A percentile compares a stretch with the other conserved stretches of the same genome.
These are phyloP conservation scores for Bombus ignitus DNA, from an alignment of 1,140 invertebrate genomes.

Conservation along the genomic window DNA sequence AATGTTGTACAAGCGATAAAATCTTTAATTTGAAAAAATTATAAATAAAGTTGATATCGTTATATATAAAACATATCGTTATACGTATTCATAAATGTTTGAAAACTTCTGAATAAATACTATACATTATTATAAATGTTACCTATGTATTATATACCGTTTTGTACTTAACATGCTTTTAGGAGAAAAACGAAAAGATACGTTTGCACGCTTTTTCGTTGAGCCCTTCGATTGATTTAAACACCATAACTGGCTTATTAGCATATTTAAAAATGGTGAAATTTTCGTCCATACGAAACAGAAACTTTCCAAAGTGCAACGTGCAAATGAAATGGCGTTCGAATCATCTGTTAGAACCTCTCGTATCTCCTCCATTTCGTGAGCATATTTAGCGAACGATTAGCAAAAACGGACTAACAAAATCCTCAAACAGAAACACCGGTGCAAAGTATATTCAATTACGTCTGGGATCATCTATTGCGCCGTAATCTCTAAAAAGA, in stretches of 20 bases:
- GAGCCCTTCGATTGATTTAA: not conserved
- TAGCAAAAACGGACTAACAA: not conserved
- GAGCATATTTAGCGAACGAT: not conserved
- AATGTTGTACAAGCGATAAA: too few relatives aligned
- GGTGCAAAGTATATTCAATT: not conserved
- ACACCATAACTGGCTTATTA: too few relatives aligned
- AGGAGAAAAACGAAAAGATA: too few relatives aligned
- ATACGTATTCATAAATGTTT: too few relatives aligned
- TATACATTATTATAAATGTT: too few relatives aligned
- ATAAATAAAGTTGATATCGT: too few relatives aligned
- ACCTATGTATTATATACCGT: too few relatives aligned
- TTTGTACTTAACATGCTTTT: too few relatives aligned
- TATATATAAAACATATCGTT: too few relatives aligned
- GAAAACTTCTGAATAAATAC: too few relatives aligned
- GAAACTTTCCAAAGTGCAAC: not conserved
- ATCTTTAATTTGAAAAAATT: too few relatives aligned
- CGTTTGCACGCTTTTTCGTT: too few relatives aligned
- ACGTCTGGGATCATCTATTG: not conserved
- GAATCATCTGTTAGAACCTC: not conserved
- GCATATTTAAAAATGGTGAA: not conserved
- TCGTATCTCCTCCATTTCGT: not conserved
- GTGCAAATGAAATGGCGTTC: not conserved
- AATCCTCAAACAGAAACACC: not conserved
- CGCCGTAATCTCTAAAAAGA: not conserved
- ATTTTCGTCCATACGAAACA: not conserved